phyloP scores from a whole-genome alignment of 2,888 invertebrate genomes.

The Acronicta leporina region DNA sequence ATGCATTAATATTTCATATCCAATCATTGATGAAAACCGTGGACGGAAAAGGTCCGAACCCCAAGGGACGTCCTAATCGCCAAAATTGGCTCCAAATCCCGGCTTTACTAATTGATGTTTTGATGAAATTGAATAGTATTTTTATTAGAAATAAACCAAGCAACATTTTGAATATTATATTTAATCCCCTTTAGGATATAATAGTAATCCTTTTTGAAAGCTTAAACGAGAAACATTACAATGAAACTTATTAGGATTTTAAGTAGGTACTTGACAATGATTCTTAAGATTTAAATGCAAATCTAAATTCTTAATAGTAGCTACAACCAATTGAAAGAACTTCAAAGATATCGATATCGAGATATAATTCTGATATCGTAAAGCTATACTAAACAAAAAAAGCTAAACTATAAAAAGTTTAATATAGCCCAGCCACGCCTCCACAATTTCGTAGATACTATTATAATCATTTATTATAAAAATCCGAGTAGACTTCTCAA shows the following conservation, averaged over 20 bases:
- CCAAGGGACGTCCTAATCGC: constrained; percentile 30
- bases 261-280: not conserved
- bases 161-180: constrained; percentile 2
- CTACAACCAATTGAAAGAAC: constrained; percentile 6
- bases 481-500: constrained; percentile 45
- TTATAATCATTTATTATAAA: constrained; percentile 55
- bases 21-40: constrained; percentile 38
- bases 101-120: constrained; percentile 31
- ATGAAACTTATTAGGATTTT: constrained; percentile 1
- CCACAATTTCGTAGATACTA: constrained; percentile 47
- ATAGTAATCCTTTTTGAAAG: constrained; percentile 1
- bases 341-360: no score
- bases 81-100: constrained; percentile 24
- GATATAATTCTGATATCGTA: constrained; percentile 6
- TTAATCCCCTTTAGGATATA: not conserved
- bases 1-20: constrained; percentile 42
- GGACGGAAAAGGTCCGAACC: constrained; percentile 22
- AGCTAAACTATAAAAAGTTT: no score
- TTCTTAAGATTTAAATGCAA: not conserved
- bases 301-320: not conserved
- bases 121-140: constrained; percentile 4
- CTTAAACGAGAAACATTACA: not conserved
- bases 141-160: not conserved
- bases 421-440: constrained; percentile 47
- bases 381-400: constrained; percentile 10